Base-by-base conservation (phyloP, 2,113 vertebrate species). In the Harpagus bidentatus region DNA sequence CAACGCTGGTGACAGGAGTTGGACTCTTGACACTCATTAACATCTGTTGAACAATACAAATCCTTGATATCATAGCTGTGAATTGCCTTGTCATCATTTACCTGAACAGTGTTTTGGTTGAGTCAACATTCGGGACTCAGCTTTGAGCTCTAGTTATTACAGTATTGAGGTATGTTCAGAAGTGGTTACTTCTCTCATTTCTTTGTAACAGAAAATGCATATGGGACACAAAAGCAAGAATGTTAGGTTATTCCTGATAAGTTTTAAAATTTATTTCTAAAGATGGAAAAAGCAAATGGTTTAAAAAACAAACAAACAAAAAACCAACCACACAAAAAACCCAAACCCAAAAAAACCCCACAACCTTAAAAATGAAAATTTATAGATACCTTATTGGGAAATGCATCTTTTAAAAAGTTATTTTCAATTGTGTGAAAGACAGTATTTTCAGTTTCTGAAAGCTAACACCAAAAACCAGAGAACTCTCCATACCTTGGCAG, bases 1-100 rank as follows among this genome's bases (percentile, higher is more conserved):
- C 99, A 99, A 50, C 94, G 99, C 47, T 99, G 99, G 85, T 99
- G 99, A 86, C 99, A 99, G 28, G 98, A 98, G 71, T 97, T 99
- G 55, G 98, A 98, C 86, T 99, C 99, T 96, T 99, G 99, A 88
- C 99, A 99, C 97, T 99, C 99, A 1, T 99, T 99, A 82, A 99
- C 62, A 91, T 99, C 99, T 99, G 97, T 93, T 66, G 94, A 95
- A 95, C 58, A 83, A 96, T 29, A 94, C 16, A 97, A 73, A 93
- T 72, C 70, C 36, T 61, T 94, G 36, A 73, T 56, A 45, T 13
- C 25, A 45, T 2, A 56, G 18, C 56, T 92, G 76, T 55, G 38
- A 85, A 52, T 26, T 15, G 9, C n/a, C 18, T 31, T 6, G 2
- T 40, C 4, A 7, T 88, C 63, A 63, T 83, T 85, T 83, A 86